A percentile compares a stretch with the other conserved stretches of the same genome.
Evolutionary conservation across 2,113 vertebrate genomes (phyloP).

Genomic region (human (Homo sapiens)): DNA sequence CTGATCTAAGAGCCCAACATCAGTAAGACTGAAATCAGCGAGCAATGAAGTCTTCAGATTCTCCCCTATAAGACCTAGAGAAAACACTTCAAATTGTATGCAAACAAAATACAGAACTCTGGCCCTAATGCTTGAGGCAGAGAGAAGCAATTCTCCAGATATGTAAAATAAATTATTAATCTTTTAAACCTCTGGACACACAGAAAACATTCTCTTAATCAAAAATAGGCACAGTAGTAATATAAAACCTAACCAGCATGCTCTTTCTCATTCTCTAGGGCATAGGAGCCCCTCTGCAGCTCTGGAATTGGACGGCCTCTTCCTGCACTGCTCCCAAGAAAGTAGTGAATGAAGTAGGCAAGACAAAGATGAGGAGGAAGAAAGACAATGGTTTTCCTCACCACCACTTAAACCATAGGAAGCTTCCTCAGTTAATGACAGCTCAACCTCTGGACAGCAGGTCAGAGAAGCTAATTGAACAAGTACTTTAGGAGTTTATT

Average conservation of each 20-base stretch:
- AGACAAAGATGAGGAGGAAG: neutral
- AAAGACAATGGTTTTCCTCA: neutral
- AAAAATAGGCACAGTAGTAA: constrained; percentile 24
- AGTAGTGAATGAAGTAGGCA: neutral
- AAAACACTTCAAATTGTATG: constrained; percentile 40
- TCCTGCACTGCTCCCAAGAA: neutral
- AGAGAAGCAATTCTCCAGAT: constrained; percentile 31
- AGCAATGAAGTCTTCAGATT: neutral
- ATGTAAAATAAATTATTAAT: constrained; percentile 29
- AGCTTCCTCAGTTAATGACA: constrained; percentile 44
- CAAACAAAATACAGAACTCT: constrained; percentile 31
- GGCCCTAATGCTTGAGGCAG: constrained; percentile 10
- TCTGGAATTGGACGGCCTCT: neutral
- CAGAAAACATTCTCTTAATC: constrained; percentile 26
- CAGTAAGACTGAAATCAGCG: neutral
- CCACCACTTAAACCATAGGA: neutral
- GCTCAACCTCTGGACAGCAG: constrained; percentile 59
- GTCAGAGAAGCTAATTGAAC: constrained; percentile 58
- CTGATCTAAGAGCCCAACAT: neutral
- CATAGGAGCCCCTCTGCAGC: neutral
- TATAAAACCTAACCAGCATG: neutral
- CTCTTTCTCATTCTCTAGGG: neutral
- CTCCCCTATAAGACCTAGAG: neutral
- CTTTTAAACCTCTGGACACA: constrained; percentile 39
- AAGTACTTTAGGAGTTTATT: constrained; percentile 68